A percentile compares a stretch with the other conserved stretches of the same genome.
Evolutionary conservation across 2,113 vertebrate genomes (phyloP).

Genomic region (Xenus cinereus): DNA sequence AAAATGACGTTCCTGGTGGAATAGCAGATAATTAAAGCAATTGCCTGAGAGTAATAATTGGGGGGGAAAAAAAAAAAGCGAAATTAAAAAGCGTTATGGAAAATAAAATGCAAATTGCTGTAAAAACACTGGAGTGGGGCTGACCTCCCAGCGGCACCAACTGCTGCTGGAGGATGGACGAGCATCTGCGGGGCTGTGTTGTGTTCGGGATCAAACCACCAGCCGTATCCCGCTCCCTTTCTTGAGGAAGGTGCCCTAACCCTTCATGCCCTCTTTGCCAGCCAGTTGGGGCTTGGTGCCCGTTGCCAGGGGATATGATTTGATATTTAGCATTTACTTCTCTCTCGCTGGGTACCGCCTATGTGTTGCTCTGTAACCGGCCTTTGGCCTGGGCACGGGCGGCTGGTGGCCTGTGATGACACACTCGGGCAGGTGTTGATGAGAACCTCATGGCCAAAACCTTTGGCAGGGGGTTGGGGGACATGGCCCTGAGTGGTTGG

Average conservation of each 20-base stretch:
- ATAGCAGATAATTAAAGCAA: conserved; percentile 73
- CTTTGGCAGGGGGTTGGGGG: background rate
- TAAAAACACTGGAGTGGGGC: conserved; percentile 31
- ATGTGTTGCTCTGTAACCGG: background rate
- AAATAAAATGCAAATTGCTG: conserved; percentile 72
- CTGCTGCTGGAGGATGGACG: conserved; percentile 1
- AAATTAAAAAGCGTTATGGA: conserved; percentile 66
- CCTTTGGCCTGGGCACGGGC: background rate
- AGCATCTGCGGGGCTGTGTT: background rate
- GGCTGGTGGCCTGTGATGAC: background rate
- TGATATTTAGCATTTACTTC: background rate
- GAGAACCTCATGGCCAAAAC: background rate
- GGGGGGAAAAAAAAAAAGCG: background rate
- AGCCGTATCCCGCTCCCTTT: background rate
- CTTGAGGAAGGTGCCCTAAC: background rate
- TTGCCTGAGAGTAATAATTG: conserved; percentile 73
- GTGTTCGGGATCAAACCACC: background rate
- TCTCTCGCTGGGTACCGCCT: background rate
- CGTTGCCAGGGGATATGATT: background rate
- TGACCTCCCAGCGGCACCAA: conserved; percentile 42
- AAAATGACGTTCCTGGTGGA: conserved; percentile 67
- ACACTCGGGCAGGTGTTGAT: background rate
- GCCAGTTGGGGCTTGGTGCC: background rate
- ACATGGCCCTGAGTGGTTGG: background rate
- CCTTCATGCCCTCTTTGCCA: background rate